Base-by-base conservation (phyloP, 1,140 invertebrate genomes). In the Zophobas atratus region DNA sequence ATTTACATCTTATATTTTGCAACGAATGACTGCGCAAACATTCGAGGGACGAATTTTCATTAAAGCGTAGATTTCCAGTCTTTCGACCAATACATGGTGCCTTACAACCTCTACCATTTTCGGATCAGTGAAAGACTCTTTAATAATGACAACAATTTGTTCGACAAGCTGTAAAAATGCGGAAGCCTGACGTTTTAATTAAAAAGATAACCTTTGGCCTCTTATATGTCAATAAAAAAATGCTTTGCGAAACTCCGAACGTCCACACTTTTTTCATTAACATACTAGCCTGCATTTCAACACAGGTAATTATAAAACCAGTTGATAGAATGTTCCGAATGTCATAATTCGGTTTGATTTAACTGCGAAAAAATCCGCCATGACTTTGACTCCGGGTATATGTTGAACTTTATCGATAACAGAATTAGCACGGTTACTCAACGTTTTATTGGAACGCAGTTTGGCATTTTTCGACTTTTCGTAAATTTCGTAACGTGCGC, bases 271-370 rank as follows among this genome's bases (percentile, higher is more conserved):
- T 67, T 63, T 67, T 67, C 38, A 67, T 67, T 67, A 67, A 67
- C 60, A 67, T 67, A 67, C 60, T 43, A 67, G 60, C 60, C 60
- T 67, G 60, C 60, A 67, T 67, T 67, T 67, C 39, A 36, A 67
- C 43, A 67, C 43, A 67, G 43, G 60, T 67, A 67, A 67, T 67
- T 67, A 67, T 67, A 67, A 67, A 67, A 67, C 60, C 60, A 67
- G 60, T 67, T 41, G 39, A 39, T 67, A n/a, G 60, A 67, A 67
- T 39, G 38, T 39, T 67, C 38, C 43, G 43, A 67, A 67, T 67
- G 60, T 67, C 60, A 67, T 67, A 67, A 67, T 67, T 67, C 6
- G 35, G 60, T 8, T 41, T 67, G 60, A 67, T 46, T 67, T 67
- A 51, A 51, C 2, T 2, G 6, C 43, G 8, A 4, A 46, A 46